Conservation (phyloP, 1,140 invertebrate genomes). For the Drosophila mauritiana region DNA sequence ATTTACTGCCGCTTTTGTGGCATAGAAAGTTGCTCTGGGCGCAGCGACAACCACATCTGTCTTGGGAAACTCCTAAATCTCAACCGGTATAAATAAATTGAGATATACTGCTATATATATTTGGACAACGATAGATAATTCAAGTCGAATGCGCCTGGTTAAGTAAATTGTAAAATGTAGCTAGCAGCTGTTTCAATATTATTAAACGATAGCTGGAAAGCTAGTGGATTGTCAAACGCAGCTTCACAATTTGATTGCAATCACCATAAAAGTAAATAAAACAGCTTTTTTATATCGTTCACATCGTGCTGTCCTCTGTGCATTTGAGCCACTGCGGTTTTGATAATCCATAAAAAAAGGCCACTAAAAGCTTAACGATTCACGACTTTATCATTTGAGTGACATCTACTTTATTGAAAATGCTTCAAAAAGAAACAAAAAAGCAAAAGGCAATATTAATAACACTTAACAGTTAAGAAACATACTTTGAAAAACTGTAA, state of each 20-base stretch:
- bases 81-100: constrained; percentile 20
- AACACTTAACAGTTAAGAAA: neutral
- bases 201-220: neutral
- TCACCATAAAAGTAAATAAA: neutral
- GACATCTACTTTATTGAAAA: constrained; percentile 8
- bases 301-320: neutral
- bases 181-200: neutral
- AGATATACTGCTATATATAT: neutral
- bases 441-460: neutral
- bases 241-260: constrained; percentile 1
- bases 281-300: neutral
- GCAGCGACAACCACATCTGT: constrained; percentile 14
- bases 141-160: too few species aligned
- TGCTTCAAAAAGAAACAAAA: neutral
- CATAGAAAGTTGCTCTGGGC: constrained; percentile 27
- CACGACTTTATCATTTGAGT: neutral
- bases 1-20: constrained; percentile 31
- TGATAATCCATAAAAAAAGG: constrained; percentile 1
- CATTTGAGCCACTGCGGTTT: neutral
- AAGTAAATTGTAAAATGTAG: neutral
- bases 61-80: constrained; percentile 27
- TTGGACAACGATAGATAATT: neutral
- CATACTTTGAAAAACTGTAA: neutral
- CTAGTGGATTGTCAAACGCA: neutral
- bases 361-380: constrained; percentile 7